Evolutionary conservation across 53 echinoderm and acorn worm species (phyloP).

Genomic region (Henricia sp.): DNA sequence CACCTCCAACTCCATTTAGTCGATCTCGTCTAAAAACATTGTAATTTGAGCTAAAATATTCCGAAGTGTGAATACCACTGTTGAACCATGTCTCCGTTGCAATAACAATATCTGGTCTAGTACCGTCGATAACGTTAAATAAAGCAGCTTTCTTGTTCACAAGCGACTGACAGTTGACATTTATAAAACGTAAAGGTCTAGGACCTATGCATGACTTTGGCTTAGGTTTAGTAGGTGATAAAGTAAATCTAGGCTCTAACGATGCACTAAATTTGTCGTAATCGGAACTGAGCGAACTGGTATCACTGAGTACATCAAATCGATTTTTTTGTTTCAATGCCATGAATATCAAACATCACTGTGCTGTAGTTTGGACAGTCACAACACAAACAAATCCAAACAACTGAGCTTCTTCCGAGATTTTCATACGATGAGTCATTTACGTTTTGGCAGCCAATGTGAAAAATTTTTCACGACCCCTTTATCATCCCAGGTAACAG

Average conservation of each 20-base stretch:
- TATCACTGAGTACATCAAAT: too few relatives aligned
- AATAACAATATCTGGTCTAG: slow-evolving; percentile 50
- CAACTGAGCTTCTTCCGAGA: slow-evolving; percentile 15
- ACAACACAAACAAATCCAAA: slow-evolving; percentile 43
- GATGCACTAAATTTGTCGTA: background rate
- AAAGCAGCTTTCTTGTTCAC: slow-evolving; percentile 33
- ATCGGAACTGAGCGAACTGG: background rate
- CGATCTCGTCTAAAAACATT: slow-evolving; percentile 29
- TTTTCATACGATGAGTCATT: slow-evolving; percentile 34
- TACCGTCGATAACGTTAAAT: slow-evolving; percentile 46
- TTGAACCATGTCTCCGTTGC: slow-evolving; percentile 58
- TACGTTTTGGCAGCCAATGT: slow-evolving; percentile 50
- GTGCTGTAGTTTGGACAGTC: slow-evolving; percentile 44
- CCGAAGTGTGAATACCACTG: slow-evolving; percentile 25
- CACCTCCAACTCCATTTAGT: slow-evolving; percentile 18
- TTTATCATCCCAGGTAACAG: slow-evolving; percentile 54
- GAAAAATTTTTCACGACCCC: slow-evolving; percentile 48
- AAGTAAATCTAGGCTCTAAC: slow-evolving; percentile 19
- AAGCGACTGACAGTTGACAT: slow-evolving; percentile 40
- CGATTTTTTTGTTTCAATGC: background rate
- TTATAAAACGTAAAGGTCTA: slow-evolving; percentile 21
- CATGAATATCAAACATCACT: slow-evolving; percentile 53
- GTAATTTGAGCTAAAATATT: slow-evolving; percentile 39
- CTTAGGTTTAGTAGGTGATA: slow-evolving; percentile 36
- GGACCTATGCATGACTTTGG: slow-evolving; percentile 23